Evolutionary conservation across 2,888 invertebrate species (phyloP).

Genomic region (Drosophila cracens): DNA sequence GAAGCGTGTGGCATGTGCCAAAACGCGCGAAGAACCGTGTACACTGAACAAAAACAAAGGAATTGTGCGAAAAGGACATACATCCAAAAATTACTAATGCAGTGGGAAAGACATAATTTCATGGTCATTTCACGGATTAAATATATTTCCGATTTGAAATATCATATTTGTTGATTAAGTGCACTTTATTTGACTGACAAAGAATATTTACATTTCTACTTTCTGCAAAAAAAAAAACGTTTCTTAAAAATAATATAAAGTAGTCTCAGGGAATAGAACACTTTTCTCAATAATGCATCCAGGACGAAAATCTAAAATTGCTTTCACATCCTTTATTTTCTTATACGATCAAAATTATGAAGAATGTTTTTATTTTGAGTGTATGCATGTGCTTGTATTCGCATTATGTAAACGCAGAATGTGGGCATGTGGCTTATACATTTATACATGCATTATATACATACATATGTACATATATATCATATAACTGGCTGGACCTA

Average conservation of each 20-base stretch:
- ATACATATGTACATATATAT: slow-evolving; percentile 13
- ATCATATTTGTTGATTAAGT: neutral
- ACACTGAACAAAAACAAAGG: neutral
- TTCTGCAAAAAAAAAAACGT: too few relatives aligned
- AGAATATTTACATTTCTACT: too few relatives aligned
- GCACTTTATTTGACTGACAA: too few relatives aligned
- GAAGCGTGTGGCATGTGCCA: slow-evolving; percentile 28
- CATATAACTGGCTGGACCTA: slow-evolving; percentile 71
- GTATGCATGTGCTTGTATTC: slow-evolving; percentile 34
- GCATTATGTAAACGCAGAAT: slow-evolving; percentile 63
- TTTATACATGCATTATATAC: slow-evolving; percentile 20
- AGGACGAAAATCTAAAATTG: too few relatives aligned
- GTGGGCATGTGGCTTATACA: slow-evolving; percentile 56
- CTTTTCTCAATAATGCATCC: too few relatives aligned
- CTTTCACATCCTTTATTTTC: too few relatives aligned
- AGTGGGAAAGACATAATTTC: neutral
- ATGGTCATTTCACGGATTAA: neutral
- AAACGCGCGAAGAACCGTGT: slow-evolving; percentile 62
- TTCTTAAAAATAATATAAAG: too few relatives aligned
- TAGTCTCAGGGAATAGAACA: too few relatives aligned
- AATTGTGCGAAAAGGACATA: neutral
- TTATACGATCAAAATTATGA: too few relatives aligned
- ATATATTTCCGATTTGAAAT: neutral
- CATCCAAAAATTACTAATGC: neutral
- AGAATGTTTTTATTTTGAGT: neutral